These are phyloP conservation scores for Suillia variegata DNA, from an alignment of 2,888 invertebrate species.

Conservation along the genomic window DNA sequence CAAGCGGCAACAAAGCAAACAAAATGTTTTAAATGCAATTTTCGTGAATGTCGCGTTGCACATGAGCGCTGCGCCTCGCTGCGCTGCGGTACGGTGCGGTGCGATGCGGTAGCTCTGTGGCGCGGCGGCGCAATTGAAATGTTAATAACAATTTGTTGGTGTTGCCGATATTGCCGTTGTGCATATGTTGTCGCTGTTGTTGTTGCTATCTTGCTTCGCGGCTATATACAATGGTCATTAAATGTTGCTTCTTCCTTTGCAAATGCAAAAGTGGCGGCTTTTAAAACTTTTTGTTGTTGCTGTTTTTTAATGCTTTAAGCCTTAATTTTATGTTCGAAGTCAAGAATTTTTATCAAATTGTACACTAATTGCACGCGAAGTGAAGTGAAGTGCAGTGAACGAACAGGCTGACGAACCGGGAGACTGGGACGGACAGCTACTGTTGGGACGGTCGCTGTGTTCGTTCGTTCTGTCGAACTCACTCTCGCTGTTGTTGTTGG, in stretches of 20 bases:
- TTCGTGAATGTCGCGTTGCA: slow-evolving; percentile 25
- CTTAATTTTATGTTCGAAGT: neutral
- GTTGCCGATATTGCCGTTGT: too few species aligned
- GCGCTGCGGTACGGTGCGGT: slow-evolving; percentile 12
- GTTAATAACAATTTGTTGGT: slow-evolving; percentile 13
- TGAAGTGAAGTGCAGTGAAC: neutral
- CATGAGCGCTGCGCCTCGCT: too few species aligned
- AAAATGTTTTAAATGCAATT: slow-evolving; percentile 21
- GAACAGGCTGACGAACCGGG: too few species aligned
- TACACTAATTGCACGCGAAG: slow-evolving; percentile 12
- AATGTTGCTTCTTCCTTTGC: neutral
- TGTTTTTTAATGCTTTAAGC: neutral
- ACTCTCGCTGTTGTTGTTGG: neutral
- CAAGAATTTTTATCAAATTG: slow-evolving; percentile 5
- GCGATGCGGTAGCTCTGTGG: neutral
- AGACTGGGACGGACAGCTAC: neutral
- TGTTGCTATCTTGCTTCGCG: slow-evolving; percentile 7
- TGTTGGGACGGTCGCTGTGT: neutral
- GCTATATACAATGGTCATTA: slow-evolving; percentile 10
- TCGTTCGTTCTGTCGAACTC: neutral
- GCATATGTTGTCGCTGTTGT: slow-evolving; percentile 25
- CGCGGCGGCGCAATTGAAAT: slow-evolving; percentile 12
- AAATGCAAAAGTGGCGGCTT: too few species aligned
- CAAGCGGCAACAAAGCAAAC: slow-evolving; percentile 1
- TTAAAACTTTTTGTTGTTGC: too few species aligned